Base-by-base conservation (phyloP, 2,113 vertebrate genomes). In the Corynorhinus townsendii region DNA sequence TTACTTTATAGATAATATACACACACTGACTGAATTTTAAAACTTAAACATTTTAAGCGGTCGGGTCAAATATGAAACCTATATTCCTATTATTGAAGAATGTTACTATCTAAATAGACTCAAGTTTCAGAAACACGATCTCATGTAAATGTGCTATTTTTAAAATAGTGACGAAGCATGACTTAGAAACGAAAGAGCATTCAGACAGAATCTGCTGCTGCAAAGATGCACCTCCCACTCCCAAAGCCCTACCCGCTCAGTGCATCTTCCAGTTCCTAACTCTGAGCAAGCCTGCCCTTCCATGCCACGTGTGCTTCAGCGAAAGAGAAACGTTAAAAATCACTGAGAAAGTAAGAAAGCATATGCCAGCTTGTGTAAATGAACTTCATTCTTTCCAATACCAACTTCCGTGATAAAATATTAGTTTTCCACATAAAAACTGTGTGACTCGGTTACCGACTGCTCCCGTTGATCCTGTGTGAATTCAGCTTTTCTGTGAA, bases 361-460 rank as follows among this genome's bases (percentile, higher is more conserved):
- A 75, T 72, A 82, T 71, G 54, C 24, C 26, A 64, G 20, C 72
- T 77, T 54, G 49, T 91, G 77, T 83, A 93, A 92, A 95, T 66
- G 69, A 96, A 62, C 38, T 86, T 2, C 93, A 95, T 73, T 96
- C 96, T 96, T 85, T 91, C 83, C 81, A 77, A 93, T 90, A 95
- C 75, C 88, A 97, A 93, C 88, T 66, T 94, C 89, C 93, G 93
- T 79, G 11, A 91, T 73, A 84, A 91, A 96, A 94, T 97, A 96
- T 76, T 83, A 83, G 66, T 87, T 96, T 96, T 95, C 69, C 49
- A 95, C 88, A 96, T 93, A 97, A 96, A 98, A 98, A 94, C 77
- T 97, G 75, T 93, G 96, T 96, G 97, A 97, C 92, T 96, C 93
- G 59, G 76, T 95, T 97, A 97, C 95, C 98, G 98, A 97, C 93